Conservation (phyloP, 2,113 vertebrate species). For the Empidonax alnorum region DNA sequence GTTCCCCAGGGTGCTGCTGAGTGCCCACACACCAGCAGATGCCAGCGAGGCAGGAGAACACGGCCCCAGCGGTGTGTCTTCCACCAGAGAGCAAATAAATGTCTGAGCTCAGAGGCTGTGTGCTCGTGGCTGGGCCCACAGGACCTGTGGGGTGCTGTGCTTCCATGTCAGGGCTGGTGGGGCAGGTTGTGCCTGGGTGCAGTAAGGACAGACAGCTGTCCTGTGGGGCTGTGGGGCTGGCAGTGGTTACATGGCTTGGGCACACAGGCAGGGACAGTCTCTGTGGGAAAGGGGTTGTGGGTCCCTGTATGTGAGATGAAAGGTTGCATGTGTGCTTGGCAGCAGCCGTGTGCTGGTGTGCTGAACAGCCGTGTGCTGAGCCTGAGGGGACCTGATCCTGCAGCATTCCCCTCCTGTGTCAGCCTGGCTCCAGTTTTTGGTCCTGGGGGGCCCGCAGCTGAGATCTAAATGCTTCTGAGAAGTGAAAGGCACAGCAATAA, state of each 20-base stretch:
- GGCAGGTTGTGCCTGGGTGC: neutral
- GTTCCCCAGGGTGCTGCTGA: constrained; percentile 77
- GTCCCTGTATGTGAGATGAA: rapidly evolving
- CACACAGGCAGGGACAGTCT: neutral
- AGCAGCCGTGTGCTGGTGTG: neutral
- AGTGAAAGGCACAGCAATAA: neutral
- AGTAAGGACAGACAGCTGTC: rapidly evolving
- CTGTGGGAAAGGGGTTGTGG: neutral
- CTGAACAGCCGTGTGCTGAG: too few relatives aligned
- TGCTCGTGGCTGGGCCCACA: rapidly evolving
- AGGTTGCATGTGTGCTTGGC: neutral
- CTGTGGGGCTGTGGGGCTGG: neutral
- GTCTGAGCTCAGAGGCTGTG: neutral
- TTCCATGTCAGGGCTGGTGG: neutral
- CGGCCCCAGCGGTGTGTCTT: rapidly evolving
- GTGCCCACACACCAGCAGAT: rapidly evolving
- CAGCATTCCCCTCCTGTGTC: rapidly evolving
- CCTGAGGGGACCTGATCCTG: neutral
- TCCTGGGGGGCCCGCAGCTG: neutral
- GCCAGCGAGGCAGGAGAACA: rapidly evolving
- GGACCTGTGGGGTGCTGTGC: rapidly evolving
- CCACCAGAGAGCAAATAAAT: neutral
- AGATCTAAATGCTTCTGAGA: neutral
- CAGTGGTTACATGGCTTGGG: neutral
- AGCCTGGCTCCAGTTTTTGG: neutral